A percentile compares a stretch with the other conserved stretches of the same genome.
These are phyloP conservation scores for Campoplex nolae DNA, from an alignment of 2,888 invertebrate genomes.

Conservation along the genomic window DNA sequence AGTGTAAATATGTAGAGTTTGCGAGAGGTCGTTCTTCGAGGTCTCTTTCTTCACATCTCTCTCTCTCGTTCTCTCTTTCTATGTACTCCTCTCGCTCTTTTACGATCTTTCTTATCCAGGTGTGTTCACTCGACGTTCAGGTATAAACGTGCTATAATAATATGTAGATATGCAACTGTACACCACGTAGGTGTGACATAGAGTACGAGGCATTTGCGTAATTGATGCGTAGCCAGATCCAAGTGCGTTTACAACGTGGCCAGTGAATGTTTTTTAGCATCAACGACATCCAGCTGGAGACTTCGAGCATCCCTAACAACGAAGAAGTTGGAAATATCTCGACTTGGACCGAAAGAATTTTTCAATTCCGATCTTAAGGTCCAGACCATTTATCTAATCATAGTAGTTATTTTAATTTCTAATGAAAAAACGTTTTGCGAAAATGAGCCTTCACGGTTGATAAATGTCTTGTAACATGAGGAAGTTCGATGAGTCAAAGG, in stretches of 20 bases:
- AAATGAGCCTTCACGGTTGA: not conserved
- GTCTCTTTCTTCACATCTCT: conserved; percentile 49
- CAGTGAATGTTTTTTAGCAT: conserved; percentile 35
- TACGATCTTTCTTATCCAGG: conserved; percentile 57
- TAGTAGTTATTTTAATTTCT: too few relatives aligned
- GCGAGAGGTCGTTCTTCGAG: conserved; percentile 78
- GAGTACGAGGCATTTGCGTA: conserved; percentile 29
- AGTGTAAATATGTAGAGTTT: conserved; percentile 70
- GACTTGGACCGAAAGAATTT: not conserved
- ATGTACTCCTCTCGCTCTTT: conserved; percentile 25
- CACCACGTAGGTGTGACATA: conserved; percentile 38
- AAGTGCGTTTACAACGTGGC: conserved; percentile 30
- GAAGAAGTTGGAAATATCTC: not conserved
- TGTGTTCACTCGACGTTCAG: conserved; percentile 53
- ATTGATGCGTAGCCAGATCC: conserved; percentile 46
- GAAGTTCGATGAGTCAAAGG: not conserved
- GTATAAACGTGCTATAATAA: conserved; percentile 51
- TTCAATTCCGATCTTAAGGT: too few relatives aligned
- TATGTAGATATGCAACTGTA: conserved; percentile 52
- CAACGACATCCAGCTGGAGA: conserved; percentile 30
- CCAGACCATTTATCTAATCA: too few relatives aligned
- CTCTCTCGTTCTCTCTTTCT: conserved; percentile 19
- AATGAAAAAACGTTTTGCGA: too few relatives aligned
- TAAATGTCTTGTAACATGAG: not conserved
- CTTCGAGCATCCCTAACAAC: not conserved